A percentile compares a stretch with the other conserved stretches of the same genome.
phyloP scores from a whole-genome alignment of 30 jellyfish, hydroid and myxozoan genomes.

The Chrysaora quinquecirrha region DNA sequence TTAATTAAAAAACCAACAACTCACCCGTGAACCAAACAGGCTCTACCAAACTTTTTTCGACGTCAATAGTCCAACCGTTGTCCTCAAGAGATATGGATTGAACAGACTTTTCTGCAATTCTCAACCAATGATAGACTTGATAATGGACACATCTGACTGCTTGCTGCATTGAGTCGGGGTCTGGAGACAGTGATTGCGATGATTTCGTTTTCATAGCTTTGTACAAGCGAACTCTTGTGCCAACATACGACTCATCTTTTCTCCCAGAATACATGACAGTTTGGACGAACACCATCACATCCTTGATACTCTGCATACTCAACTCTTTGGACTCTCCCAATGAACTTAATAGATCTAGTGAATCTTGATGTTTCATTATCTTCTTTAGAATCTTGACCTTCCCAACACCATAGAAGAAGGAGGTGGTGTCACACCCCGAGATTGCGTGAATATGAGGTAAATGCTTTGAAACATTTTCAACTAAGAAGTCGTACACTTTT shows the following conservation, averaged over 20 bases:
- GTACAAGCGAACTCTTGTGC: constrained; percentile 15
- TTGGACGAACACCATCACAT: constrained; percentile 20
- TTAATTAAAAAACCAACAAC: neutral
- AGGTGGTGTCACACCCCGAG: constrained; percentile 55
- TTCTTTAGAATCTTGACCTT: too few species aligned
- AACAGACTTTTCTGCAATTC: constrained; percentile 41
- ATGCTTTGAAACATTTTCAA: constrained; percentile 4
- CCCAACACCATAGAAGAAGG: constrained; percentile 56
- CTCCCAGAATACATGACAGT: constrained; percentile 30
- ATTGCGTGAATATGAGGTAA: constrained; percentile 45
- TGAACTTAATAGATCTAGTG: constrained; percentile 24
- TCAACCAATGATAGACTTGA: constrained; percentile 29
- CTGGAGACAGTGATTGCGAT: constrained; percentile 9
- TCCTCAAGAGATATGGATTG: constrained; percentile 40
- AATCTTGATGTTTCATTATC: constrained; percentile 10
- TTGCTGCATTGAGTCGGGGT: constrained; percentile 42
- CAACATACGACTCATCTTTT: constrained; percentile 28
- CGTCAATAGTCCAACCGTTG: constrained; percentile 50
- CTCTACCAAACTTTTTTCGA: constrained; percentile 18
- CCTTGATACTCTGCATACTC: constrained; percentile 20
- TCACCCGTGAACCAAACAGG: constrained; percentile 52
- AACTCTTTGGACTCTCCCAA: constrained; percentile 47
- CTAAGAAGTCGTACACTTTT: neutral
- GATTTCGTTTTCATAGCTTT: constrained; percentile 29
- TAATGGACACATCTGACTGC: constrained; percentile 23